Base-by-base conservation (phyloP, 2,888 invertebrate species). In the Orthonychiurus folsomi region DNA sequence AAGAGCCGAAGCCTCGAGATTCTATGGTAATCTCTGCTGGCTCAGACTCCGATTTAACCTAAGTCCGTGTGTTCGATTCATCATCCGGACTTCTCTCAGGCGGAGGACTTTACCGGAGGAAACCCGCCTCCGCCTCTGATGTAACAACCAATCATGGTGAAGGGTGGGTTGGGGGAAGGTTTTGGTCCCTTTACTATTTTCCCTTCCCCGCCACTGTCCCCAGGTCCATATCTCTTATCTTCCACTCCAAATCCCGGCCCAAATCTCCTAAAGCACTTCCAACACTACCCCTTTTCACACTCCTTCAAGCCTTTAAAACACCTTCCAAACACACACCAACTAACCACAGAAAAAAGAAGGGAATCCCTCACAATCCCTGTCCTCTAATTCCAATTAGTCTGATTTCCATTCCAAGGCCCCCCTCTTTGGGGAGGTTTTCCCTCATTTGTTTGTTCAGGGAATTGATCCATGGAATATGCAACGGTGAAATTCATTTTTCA, bases 21-120 rank as follows among this genome's bases (percentile, higher is more conserved):
- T 62, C 65, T 65, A 65, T 65, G 65, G 65, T 65, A 65, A 65
- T 65, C 65, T 65, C 65, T 65, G 52, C 62, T 59, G 64, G 64
- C 64, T 70, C 67, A 67, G 68, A 69, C 68, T 68, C 66, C 70
- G 70, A 70, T 70, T 70, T 70, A 70, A 70, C 70, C 70, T 70
- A 70, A 70, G 68, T 69, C 70, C 67, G 66, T 61, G n/a, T n/a
- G 59, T 69, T 68, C 70, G 67, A 70, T 70, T 70, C 68, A 70
- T 70, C 70, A 70, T 70, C 67, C 69, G 23, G 59, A 59, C 37
- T 23, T n/a, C n/a, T n/a, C n/a, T n/a, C n/a, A n/a, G n/a, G n/a
- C n/a, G n/a, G n/a, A n/a, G n/a, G n/a, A n/a, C n/a, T n/a, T n/a
- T n/a, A 50, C 48, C 48, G 18, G 50, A 23, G 47, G 21, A 23